Conservation (phyloP, 2,113 vertebrate species). For the Dascyllus trimaculatus region DNA sequence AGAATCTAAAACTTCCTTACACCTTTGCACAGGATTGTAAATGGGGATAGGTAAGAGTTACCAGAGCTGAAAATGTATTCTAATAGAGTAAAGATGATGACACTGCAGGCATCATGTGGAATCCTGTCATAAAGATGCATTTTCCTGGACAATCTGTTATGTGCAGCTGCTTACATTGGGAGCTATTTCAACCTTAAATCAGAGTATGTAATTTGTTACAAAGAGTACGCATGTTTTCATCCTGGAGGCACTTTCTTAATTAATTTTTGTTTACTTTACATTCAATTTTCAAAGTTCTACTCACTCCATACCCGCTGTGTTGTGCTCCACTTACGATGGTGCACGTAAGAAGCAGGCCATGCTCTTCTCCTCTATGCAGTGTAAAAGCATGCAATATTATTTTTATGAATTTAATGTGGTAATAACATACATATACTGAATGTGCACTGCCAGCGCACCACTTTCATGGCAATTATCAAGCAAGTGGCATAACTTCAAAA, state of each 20-base stretch:
- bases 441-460: neutral
- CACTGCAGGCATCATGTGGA: neutral
- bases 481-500: constrained; percentile 54
- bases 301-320: constrained; percentile 16
- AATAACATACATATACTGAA: constrained; percentile 12
- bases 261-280: constrained; percentile 35
- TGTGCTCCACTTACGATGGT: constrained; percentile 27
- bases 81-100: neutral
- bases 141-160: neutral
- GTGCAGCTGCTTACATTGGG: neutral
- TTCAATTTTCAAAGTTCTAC: neutral
- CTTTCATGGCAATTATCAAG: constrained; percentile 40
- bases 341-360: constrained; percentile 17
- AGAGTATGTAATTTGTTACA: constrained; percentile 26
- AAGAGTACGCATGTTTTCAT: constrained; percentile 20
- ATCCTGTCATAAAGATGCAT: neutral
- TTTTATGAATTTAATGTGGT: constrained; percentile 31
- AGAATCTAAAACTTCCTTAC: neutral
- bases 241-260: constrained; percentile 17
- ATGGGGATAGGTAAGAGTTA: neutral
- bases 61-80: neutral
- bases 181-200: constrained; percentile 19
- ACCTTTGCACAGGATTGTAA: neutral
- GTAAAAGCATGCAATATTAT: constrained; percentile 16
- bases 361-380: neutral